Percentiles rank a stretch among this genome's conserved stretches.
phyloP scores from a whole-genome alignment of 2,888 invertebrate species.

The Sarcophaga rosellei region DNA sequence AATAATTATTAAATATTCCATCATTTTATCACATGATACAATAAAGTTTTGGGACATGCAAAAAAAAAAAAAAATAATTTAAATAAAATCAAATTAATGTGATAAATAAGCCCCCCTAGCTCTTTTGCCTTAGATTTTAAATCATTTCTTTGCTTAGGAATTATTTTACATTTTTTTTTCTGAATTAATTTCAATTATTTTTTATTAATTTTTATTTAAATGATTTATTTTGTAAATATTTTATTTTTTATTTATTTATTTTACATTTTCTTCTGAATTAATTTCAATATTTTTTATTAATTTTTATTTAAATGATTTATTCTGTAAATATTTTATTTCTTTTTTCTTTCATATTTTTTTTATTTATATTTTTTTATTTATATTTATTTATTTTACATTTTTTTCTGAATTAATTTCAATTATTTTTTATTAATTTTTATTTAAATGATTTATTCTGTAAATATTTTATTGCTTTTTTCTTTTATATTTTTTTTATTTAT shows the following conservation, averaged over 20 bases:
- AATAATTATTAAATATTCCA: background rate
- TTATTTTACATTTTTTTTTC: slow-evolving; percentile 35
- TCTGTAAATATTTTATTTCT: background rate
- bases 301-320: slow-evolving; percentile 47
- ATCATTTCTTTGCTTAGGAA: slow-evolving; percentile 4
- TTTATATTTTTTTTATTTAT: too few species aligned
- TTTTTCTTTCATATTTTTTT: too few species aligned
- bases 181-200: slow-evolving; percentile 29
- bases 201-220: slow-evolving; percentile 43
- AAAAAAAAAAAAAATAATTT: too few species aligned
- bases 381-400: too few species aligned
- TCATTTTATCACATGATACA: background rate
- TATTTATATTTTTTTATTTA: too few species aligned
- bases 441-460: too few species aligned
- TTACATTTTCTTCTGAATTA: slow-evolving; percentile 37
- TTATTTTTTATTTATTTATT: background rate
- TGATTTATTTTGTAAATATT: background rate
- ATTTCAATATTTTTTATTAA: slow-evolving; percentile 6
- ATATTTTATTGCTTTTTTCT: too few species aligned
- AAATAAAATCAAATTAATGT: background rate
- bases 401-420: too few species aligned
- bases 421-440: too few species aligned
- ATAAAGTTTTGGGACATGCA: too few species aligned
- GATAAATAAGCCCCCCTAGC: too few species aligned
- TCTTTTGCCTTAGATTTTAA: background rate